Conservation (phyloP, 2,888 invertebrate genomes). For the Lochmaea capreae region DNA sequence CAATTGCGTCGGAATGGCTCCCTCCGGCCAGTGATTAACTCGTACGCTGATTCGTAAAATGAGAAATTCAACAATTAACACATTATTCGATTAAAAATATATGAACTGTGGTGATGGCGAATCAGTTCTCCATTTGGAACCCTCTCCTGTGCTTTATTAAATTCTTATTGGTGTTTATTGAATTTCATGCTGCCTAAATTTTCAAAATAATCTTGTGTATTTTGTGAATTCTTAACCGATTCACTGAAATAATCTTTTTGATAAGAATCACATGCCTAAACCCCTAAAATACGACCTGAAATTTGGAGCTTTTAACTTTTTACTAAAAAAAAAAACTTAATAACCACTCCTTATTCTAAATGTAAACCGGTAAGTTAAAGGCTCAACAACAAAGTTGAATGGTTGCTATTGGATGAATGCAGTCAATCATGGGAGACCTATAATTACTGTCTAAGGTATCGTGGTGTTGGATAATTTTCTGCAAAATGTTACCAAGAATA, state of each 20-base stretch:
- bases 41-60: conserved; percentile 64
- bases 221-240: conserved; percentile 15
- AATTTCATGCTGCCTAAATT: conserved; percentile 15
- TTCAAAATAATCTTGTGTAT: too few relatives aligned
- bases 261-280: conserved; percentile 51
- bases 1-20: conserved; percentile 53
- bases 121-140: conserved; percentile 20
- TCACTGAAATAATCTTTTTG: conserved; percentile 32
- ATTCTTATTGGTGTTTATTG: conserved; percentile 18
- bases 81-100: conserved; percentile 43
- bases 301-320: conserved; percentile 57
- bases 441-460: conserved; percentile 53
- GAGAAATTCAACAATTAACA: conserved; percentile 62
- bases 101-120: conserved; percentile 17
- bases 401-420: conserved; percentile 53
- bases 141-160: conserved; percentile 9
- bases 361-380: conserved; percentile 53
- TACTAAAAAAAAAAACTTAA: conserved; percentile 53
- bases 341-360: conserved; percentile 59
- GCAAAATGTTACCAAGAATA: conserved; percentile 42
- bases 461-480: conserved; percentile 45
- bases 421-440: conserved; percentile 58
- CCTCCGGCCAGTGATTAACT: conserved; percentile 62
- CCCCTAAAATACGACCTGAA: conserved; percentile 49
- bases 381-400: conserved; percentile 45